Evolutionary conservation across 2,888 invertebrate genomes (phyloP).

Genomic region (Camptogramma bilineatum): DNA sequence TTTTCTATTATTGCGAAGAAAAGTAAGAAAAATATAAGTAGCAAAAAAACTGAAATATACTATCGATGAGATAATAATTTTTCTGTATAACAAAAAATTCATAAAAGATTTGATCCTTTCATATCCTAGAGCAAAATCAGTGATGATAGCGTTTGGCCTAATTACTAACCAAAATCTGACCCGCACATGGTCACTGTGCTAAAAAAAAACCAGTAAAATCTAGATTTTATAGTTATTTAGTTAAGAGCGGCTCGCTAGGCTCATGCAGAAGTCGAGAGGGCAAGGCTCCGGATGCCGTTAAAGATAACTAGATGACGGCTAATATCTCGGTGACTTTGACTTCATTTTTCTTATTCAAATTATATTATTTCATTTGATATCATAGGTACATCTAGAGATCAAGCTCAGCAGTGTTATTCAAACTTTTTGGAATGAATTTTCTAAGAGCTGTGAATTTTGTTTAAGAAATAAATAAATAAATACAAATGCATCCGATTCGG

Average conservation of each 20-base stretch:
- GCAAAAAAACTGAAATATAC: no score
- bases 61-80: no score
- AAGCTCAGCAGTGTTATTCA: no score
- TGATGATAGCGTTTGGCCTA: neutral
- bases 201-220: constrained; percentile 3
- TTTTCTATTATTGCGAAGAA: no score
- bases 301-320: neutral
- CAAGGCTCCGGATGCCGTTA: constrained; percentile 17
- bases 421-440: no score
- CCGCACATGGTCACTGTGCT: constrained; percentile 4
- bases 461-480: no score
- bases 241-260: neutral
- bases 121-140: neutral
- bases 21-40: no score
- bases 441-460: no score
- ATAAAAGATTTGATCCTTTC: no score
- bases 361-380: neutral
- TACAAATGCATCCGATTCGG: no score
- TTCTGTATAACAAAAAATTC: no score
- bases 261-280: constrained; percentile 10
- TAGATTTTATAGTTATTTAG: neutral
- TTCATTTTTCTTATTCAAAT: neutral
- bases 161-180: neutral
- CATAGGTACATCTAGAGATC: no score
- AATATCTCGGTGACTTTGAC: neutral